These are phyloP conservation scores for Alviniconcha strummeri DNA, from an alignment of 2,888 invertebrate species.

Conservation along the genomic window DNA sequence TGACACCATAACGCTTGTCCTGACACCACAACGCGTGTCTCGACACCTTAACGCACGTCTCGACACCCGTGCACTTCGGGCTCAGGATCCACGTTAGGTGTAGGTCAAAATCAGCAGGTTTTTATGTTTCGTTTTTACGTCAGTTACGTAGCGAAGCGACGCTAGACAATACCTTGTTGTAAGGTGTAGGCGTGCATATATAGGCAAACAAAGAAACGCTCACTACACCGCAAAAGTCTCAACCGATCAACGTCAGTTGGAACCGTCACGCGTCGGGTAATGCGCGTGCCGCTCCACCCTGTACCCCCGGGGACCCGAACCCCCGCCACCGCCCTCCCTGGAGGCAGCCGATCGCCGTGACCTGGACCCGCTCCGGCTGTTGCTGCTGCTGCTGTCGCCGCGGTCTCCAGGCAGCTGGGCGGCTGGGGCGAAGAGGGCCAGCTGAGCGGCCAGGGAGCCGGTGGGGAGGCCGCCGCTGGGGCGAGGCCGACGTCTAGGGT, in stretches of 20 bases:
- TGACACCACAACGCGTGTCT: no score
- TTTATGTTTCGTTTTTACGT: no score
- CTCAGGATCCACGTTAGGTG: no score
- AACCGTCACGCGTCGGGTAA: not conserved
- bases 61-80: no score
- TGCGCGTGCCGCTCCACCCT: conserved; percentile 23
- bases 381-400: not conserved
- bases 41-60: no score
- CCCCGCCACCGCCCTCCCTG: conserved; percentile 8
- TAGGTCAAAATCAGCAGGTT: no score
- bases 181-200: no score
- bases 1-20: no score
- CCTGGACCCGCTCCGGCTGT: conserved; percentile 23
- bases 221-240: no score
- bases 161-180: no score
- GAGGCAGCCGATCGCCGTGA: not conserved
- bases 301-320: conserved; percentile 12
- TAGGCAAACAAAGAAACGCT: no score
- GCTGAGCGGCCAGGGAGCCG: not conserved
- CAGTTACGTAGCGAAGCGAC: no score
- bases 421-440: not conserved
- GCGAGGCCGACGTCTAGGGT: not conserved
- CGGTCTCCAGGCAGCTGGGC: not conserved
- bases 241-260: not conserved
- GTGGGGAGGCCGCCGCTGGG: not conserved